Percentiles rank a stretch among this genome's conserved stretches.
phyloP scores from a whole-genome alignment of 23 tunicate species.

The Phallusia fumigata region DNA sequence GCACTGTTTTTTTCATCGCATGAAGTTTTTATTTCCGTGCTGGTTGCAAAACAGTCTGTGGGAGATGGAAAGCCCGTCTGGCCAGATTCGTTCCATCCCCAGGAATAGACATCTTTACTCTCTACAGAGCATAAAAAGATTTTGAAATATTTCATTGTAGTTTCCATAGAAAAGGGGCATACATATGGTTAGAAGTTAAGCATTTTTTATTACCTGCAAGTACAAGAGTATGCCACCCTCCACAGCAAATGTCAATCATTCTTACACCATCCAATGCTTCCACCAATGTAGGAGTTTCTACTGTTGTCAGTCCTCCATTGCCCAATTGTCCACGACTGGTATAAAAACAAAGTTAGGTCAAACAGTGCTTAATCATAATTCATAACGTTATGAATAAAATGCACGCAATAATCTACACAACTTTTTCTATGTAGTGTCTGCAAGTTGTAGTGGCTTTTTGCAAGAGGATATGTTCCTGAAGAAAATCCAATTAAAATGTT shows the following conservation, averaged over 20 bases:
- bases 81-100: conserved; percentile 95
- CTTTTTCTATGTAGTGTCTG: no score
- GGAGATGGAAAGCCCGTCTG: conserved; percentile 81
- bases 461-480: neutral
- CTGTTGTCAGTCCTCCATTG: conserved; percentile 38
- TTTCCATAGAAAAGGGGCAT: no score
- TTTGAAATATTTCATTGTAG: no score
- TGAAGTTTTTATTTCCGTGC: neutral
- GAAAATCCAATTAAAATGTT: neutral
- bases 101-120: conserved; percentile 66
- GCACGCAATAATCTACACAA: no score
- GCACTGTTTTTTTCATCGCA: no score
- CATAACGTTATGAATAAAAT: no score
- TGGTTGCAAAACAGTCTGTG: conserved; percentile 6
- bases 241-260: conserved; percentile 39
- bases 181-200: neutral
- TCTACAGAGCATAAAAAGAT: conserved; percentile 27
- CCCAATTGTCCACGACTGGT: conserved; percentile 93
- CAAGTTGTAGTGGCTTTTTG: no score
- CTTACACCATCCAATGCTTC: conserved; percentile 64
- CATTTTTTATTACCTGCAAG: conserved; percentile 52
- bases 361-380: no score
- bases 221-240: conserved; percentile 87
- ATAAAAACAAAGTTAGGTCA: neutral
- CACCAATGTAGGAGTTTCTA: conserved; percentile 43